Evolutionary conservation across 2,888 invertebrate species (phyloP), one percentile per base, ranked within the genome.

Genomic region (Sarcophaga variegata): DNA sequence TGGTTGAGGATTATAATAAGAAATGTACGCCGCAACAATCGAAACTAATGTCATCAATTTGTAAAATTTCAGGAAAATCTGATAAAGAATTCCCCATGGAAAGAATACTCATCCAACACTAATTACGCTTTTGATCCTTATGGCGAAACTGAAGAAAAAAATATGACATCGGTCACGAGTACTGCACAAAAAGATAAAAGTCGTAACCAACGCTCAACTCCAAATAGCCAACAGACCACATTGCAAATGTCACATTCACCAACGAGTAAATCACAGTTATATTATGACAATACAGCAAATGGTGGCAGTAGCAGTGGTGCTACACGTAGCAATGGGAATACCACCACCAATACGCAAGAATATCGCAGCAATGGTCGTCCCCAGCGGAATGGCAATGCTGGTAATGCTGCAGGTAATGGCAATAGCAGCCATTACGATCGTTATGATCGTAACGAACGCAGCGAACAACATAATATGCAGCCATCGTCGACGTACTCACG

Each of bases 61-160:
- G 54, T 45, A 49, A 75, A 63, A 60, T 88, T 94, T 37, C 94
- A 97, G 97, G 97, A 97, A 90, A 97, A 96, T 90, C 94, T 97
- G 71, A 97, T 97, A 89, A 96, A 96, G 27, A 96, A 96, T 92
- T 96, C 97, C 22, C 97, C 97, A 0, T 98, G 98, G 98, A 97
- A 97, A 92, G 98, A 98, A 92, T 98, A 97, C 92, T 90, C 92
- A 76, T 94, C 96, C 1, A 97, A 97, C 93, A 97, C 97, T 0
- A 98, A 98, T 93, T 98, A 97, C 93, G 98, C 97, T 0, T 98
- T 98, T 93, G 98, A 98, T 90, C 96, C 97, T 0, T 97, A 96
- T 92, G 93, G 93, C n/a, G 97, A 97, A 90, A 96, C 96, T 83
- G 97, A 97, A 90, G 97, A 97, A 91, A 96, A 96, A 90, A 90